Percentiles rank a stretch among this genome's conserved stretches.
These are phyloP conservation scores for Rapana venosa DNA, from an alignment of 2,888 invertebrate genomes.

Conservation along the genomic window DNA sequence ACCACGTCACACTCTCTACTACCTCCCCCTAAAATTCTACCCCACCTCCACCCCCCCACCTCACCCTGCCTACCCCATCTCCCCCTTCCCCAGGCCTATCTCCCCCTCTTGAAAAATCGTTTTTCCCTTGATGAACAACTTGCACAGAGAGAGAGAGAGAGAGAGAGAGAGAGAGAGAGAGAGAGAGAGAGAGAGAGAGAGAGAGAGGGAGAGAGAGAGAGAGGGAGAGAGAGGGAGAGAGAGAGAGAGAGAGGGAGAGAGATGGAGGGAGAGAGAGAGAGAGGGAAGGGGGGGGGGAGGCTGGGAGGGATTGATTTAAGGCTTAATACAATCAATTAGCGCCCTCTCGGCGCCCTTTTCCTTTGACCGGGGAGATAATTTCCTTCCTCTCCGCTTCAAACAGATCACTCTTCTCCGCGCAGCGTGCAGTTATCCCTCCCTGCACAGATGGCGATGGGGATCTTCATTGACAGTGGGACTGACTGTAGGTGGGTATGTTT, in stretches of 20 bases:
- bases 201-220: neutral
- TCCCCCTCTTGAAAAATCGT: neutral
- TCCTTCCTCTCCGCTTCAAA: conserved; percentile 37
- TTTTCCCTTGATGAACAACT: neutral
- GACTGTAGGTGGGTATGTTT: conserved; percentile 29
- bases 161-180: neutral
- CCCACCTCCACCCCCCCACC: neutral
- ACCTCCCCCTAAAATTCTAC: neutral
- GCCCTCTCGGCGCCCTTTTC: conserved; percentile 23
- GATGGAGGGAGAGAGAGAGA: conserved; percentile 10
- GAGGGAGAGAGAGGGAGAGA: neutral
- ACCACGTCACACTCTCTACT: neutral
- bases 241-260: neutral
- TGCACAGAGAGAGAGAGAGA: neutral
- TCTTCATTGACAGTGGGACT: neutral
- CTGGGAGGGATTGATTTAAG: conserved; percentile 22
- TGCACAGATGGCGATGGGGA: neutral
- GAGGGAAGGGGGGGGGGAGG: neutral
- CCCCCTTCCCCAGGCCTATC: neutral
- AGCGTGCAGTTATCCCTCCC: conserved; percentile 29
- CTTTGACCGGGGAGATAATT: conserved; percentile 14
- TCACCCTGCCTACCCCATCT: too few relatives aligned
- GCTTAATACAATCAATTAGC: conserved; percentile 27
- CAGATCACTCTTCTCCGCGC: conserved; percentile 9
- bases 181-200: conserved; percentile 25